A percentile compares a stretch with the other conserved stretches of the same genome.
Conservation (phyloP, 2,797 vertebrate species). For the Anguilla megastoma region DNA sequence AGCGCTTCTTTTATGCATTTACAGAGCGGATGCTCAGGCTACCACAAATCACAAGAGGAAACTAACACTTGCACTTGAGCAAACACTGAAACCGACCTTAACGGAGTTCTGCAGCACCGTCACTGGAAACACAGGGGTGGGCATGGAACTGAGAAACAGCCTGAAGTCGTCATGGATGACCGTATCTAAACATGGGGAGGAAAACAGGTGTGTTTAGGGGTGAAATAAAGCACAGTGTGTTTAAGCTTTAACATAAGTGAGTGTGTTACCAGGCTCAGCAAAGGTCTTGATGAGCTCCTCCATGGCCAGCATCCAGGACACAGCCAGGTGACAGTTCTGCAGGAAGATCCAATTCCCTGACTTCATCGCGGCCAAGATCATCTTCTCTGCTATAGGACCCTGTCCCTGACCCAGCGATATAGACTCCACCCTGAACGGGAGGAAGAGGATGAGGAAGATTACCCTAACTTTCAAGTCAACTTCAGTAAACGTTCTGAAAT, state of each 20-base stretch:
- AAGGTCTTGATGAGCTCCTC: constrained; percentile 86
- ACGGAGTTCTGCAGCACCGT: constrained; percentile 85
- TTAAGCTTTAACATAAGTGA: not conserved
- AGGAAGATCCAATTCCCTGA: constrained; percentile 81
- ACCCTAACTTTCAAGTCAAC: not conserved
- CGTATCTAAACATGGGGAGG: constrained; percentile 61
- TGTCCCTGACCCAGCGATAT: constrained; percentile 85
- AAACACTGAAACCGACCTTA: constrained; percentile 68
- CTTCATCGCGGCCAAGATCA: constrained; percentile 75
- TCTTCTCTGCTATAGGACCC: constrained; percentile 81
- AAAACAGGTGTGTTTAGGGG: too few species aligned
- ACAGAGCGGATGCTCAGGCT: not conserved
- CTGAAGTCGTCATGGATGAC: constrained; percentile 76
- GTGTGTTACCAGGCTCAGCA: constrained; percentile 71
- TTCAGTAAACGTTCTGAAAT: not conserved
- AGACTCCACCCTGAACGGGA: constrained; percentile 72
- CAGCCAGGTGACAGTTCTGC: constrained; percentile 83
- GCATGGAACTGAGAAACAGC: constrained; percentile 86
- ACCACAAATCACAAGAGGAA: not conserved
- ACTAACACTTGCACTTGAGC: not conserved
- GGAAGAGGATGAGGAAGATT: not conserved
- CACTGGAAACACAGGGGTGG: constrained; percentile 77
- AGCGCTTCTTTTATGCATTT: not conserved
- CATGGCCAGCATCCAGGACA: constrained; percentile 85
- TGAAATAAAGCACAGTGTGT: too few species aligned